Evolutionary conservation across 2,888 invertebrate genomes (phyloP).

Genomic region (Artemia sinica): DNA sequence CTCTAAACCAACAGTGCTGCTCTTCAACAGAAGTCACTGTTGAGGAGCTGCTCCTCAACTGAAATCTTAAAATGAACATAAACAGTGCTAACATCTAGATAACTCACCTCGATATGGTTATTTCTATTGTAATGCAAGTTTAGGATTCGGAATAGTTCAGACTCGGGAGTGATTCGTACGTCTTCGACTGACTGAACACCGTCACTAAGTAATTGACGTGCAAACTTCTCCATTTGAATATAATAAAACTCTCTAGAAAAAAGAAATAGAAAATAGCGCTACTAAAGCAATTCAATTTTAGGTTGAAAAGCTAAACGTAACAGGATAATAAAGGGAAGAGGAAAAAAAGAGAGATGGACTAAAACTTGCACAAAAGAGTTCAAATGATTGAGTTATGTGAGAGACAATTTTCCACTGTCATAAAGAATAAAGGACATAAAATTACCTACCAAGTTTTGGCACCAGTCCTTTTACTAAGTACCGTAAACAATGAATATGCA

Average conservation of each 20-base stretch:
- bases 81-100: neutral
- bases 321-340: neutral
- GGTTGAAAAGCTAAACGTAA: neutral
- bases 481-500: no score
- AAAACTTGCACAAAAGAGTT: no score
- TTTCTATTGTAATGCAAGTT: constrained; percentile 98
- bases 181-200: constrained; percentile 83
- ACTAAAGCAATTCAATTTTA: neutral
- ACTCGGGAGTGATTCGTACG: constrained; percentile 80
- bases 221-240: constrained; percentile 99
- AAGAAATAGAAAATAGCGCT: constrained; percentile 21
- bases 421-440: no score
- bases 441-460: no score
- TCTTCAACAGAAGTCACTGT: no score
- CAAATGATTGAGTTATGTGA: no score
- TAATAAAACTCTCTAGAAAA: constrained; percentile 95
- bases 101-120: constrained; percentile 76
- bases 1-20: no score
- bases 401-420: no score
- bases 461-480: no score
- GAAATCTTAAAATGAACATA: neutral
- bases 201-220: constrained; percentile 90
- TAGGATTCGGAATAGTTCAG: constrained; percentile 90
- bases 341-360: no score
- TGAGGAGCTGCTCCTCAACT: no score